Percentiles rank a stretch among this genome's conserved stretches.
phyloP scores from a whole-genome alignment of 2,888 invertebrate species.

The Leptura quadrifasciata region DNA sequence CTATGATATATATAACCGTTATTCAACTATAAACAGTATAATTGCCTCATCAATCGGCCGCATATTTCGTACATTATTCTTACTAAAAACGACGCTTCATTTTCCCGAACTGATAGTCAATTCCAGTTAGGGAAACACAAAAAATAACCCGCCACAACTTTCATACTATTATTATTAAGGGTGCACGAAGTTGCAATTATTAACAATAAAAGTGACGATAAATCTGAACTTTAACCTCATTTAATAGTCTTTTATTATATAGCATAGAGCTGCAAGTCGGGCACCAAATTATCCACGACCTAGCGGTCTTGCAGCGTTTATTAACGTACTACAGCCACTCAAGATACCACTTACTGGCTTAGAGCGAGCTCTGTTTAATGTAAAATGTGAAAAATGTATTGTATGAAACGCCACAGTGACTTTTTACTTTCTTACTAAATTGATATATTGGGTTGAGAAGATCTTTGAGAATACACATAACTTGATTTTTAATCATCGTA shows the following conservation, averaged over 20 bases:
- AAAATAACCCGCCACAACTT: conserved; percentile 14
- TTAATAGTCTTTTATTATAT: conserved; percentile 65
- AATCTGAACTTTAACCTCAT: conserved; percentile 65
- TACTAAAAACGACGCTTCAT: not conserved
- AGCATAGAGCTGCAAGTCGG: conserved; percentile 42
- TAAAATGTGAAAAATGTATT: conserved; percentile 36
- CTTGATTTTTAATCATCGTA: not conserved
- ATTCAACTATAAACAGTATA: too few relatives aligned
- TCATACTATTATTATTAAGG: conserved; percentile 24
- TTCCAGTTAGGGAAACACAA: conserved; percentile 13
- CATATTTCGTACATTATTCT: not conserved
- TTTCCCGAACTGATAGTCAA: conserved; percentile 20
- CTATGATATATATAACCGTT: too few relatives aligned
- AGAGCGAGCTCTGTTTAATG: conserved; percentile 39
- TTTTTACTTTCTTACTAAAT: conserved; percentile 2
- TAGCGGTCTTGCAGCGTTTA: conserved; percentile 46
- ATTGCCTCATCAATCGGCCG: not conserved
- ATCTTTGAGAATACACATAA: not conserved
- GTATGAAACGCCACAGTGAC: conserved; percentile 20
- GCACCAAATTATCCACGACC: conserved; percentile 48
- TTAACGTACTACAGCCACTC: conserved; percentile 49
- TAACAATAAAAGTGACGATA: conserved; percentile 68
- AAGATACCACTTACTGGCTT: conserved; percentile 44
- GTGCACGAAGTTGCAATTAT: conserved; percentile 63
- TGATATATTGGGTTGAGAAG: not conserved